Conservation (phyloP, 2,888 invertebrate genomes). For the Nemotelus nigrinus region DNA sequence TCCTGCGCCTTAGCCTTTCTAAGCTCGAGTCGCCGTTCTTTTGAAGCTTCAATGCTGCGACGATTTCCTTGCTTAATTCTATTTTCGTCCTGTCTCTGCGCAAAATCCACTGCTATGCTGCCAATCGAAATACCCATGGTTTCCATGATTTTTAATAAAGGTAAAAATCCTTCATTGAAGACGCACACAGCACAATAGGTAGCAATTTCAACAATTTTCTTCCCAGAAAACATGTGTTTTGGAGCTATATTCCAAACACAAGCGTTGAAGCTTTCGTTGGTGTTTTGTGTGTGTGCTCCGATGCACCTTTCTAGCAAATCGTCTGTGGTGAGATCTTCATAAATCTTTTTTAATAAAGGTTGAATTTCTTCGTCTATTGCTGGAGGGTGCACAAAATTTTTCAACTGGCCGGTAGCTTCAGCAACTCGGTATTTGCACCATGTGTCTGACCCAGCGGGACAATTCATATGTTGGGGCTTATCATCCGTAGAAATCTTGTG, state of each 20-base stretch:
- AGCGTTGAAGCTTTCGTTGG: slow-evolving; percentile 39
- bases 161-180: slow-evolving; percentile 37
- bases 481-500: slow-evolving; percentile 32
- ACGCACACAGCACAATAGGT: slow-evolving; percentile 46
- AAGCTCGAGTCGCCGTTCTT: not conserved
- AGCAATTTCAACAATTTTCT: slow-evolving; percentile 51
- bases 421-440: slow-evolving; percentile 26
- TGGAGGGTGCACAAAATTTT: slow-evolving; percentile 28
- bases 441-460: slow-evolving; percentile 28
- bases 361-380: slow-evolving; percentile 21
- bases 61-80: not conserved
- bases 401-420: slow-evolving; percentile 29
- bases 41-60: slow-evolving; percentile 20
- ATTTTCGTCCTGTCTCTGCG: slow-evolving; percentile 6
- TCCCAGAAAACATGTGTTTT: not conserved
- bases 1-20: not conserved
- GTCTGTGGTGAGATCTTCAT: slow-evolving; percentile 14
- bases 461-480: slow-evolving; percentile 19
- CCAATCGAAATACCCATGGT: slow-evolving; percentile 1
- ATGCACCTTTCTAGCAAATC: slow-evolving; percentile 22
- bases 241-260: slow-evolving; percentile 27
- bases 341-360: slow-evolving; percentile 8
- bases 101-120: not conserved
- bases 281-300: slow-evolving; percentile 36
- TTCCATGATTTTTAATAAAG: slow-evolving; percentile 17